Percentiles rank a stretch among this genome's conserved stretches.
Evolutionary conservation across 2,113 vertebrate genomes (phyloP).

Genomic region (Rhinoptilus africanus): DNA sequence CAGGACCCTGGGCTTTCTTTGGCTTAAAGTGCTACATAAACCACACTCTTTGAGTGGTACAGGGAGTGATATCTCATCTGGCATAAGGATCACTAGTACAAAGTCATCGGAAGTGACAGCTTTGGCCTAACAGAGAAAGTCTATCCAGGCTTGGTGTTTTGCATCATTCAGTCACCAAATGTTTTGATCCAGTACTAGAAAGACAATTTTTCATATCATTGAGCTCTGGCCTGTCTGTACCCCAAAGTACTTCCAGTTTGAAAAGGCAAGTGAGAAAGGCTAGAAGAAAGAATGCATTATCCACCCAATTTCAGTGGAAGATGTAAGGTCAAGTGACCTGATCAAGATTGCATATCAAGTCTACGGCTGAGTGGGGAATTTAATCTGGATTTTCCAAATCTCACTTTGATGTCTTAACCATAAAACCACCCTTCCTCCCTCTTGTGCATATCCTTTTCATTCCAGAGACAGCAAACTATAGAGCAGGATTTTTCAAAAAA

Average conservation of each 20-base stretch:
- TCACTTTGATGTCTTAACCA: slow-evolving; percentile 49
- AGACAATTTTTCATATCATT: not conserved
- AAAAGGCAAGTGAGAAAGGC: not conserved
- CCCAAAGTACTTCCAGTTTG: not conserved
- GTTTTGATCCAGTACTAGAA: not conserved
- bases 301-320: not conserved
- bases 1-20: not conserved
- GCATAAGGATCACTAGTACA: not conserved
- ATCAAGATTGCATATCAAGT: not conserved
- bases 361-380: not conserved
- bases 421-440: slow-evolving; percentile 1
- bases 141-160: not conserved
- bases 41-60: not conserved
- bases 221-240: not conserved
- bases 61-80: not conserved
- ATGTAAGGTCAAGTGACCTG: slow-evolving; percentile 25
- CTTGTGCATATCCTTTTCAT: not conserved
- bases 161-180: not conserved
- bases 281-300: slow-evolving; percentile 33
- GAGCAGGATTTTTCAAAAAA: not conserved
- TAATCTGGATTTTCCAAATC: slow-evolving; percentile 49
- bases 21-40: not conserved
- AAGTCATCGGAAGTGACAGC: slow-evolving; percentile 22
- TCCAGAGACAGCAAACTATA: not conserved
- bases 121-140: not conserved